Base-by-base conservation (phyloP, 2,888 invertebrate species). In the Stenotaenia linearis region DNA sequence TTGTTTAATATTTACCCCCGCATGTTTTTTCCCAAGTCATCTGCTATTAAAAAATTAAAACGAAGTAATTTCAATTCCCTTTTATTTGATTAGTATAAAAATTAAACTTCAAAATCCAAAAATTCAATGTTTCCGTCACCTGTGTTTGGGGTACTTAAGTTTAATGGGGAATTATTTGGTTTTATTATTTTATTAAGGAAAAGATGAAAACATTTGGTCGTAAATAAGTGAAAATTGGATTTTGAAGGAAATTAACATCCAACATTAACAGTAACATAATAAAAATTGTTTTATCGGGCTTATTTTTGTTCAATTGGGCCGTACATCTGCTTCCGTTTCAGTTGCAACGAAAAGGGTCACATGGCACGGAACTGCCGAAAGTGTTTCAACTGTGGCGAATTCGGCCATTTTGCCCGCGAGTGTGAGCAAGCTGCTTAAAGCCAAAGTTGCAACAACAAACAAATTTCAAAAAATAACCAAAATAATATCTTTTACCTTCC, bases 311-410 rank as follows among this genome's bases (percentile, higher is more conserved):
- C 56, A 56, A 56, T 23, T 56, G n/a, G 56, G 23, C 21, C 56
- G 23, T 56, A 21, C 56, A 23, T 56, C 56, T 56, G 56, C 56
- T 69, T 35, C 35, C 69, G 18, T 83, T 86, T 83, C 84, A 87
- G 86, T 82, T 88, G 87, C 84, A 85, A 86, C 82, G 84, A 85
- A 81, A 83, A 84, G 61, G 87, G 87, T 25, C 87, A 87, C 83
- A 85, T 87, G 82, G 87, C 87, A 78, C 84, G 86, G 21, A 85
- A 87, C 81, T 88, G 88, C 83, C 84, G 85, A 75, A 84, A 86
- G 81, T 87, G 87, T 85, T 84, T 87, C 84, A 86, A 86, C 81
- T 88, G 88, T 83, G 87, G 87, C 18, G 85, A 86, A 80, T 83
- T 84, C 45, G 88, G 88, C 79, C 88, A 88, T 82, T 83, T 88